Conservation (phyloP, 2,113 vertebrate genomes). For the Chauna torquata region DNA sequence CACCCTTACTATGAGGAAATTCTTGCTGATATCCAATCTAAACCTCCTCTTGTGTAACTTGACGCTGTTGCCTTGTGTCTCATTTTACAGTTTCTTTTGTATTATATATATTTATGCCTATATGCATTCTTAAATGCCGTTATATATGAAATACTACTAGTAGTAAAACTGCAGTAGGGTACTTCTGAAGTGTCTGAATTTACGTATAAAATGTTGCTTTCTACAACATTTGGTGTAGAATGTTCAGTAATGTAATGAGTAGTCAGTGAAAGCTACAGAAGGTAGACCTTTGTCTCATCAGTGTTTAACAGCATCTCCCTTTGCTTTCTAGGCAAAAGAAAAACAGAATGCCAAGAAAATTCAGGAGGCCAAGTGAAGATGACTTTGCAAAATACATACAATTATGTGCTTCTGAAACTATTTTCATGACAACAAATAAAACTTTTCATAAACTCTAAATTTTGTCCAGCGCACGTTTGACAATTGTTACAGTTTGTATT, state of each 20-base stretch:
- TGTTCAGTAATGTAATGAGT: not conserved
- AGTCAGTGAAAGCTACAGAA: not conserved
- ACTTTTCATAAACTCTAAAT: constrained; percentile 64
- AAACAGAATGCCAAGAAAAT: constrained; percentile 97
- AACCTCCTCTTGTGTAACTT: too few relatives aligned
- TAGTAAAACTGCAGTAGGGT: not conserved
- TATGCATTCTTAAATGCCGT: not conserved
- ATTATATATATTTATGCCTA: not conserved
- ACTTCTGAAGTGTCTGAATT: not conserved
- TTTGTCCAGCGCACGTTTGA: constrained; percentile 71
- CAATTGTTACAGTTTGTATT: constrained; percentile 69
- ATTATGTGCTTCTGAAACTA: constrained; percentile 60
- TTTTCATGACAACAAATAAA: constrained; percentile 70
- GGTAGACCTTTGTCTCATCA: not conserved
- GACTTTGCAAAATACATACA: constrained; percentile 10
- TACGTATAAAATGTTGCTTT: not conserved
- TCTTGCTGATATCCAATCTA: too few relatives aligned
- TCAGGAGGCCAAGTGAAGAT: constrained; percentile 94
- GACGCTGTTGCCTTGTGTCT: not conserved
- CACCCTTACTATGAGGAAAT: too few relatives aligned
- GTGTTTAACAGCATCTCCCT: not conserved
- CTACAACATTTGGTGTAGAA: not conserved
- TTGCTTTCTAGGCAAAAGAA: constrained; percentile 90
- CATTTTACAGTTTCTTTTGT: not conserved
- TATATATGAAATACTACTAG: not conserved